phyloP scores from a whole-genome alignment of 23 tunicate species.

The Botrylloides violaceus region DNA sequence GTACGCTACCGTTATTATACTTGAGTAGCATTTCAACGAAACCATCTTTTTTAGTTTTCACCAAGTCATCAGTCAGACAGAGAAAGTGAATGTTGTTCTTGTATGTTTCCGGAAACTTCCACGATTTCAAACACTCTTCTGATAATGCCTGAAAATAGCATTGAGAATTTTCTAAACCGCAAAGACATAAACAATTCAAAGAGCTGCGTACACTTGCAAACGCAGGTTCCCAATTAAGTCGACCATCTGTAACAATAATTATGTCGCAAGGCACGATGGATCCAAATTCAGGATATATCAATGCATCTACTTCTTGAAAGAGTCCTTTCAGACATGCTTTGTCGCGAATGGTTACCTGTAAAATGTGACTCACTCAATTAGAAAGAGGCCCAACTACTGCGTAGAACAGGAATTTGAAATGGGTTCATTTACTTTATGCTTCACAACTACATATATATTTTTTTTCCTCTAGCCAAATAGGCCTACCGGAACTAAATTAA shows the following conservation, averaged over 20 bases:
- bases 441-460: no score
- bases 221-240: constrained; percentile 14
- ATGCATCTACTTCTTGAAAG: constrained; percentile 18
- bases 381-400: no score
- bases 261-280: constrained; percentile 40
- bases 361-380: no score
- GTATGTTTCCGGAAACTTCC: not conserved
- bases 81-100: constrained; percentile 3
- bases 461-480: no score
- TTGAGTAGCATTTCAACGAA: not conserved
- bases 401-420: not conserved
- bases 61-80: constrained; percentile 3
- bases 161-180: no score
- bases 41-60: not conserved
- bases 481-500: no score
- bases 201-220: constrained; percentile 15
- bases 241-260: constrained; percentile 61
- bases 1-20: not conserved
- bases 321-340: constrained; percentile 14
- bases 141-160: not conserved
- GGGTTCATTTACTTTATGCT: not conserved
- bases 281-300: constrained; percentile 50
- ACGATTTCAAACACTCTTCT: not conserved
- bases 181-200: not conserved
- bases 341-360: constrained; percentile 4